These are phyloP conservation scores for Sebastes aleutianus DNA, from an alignment of 2,797 vertebrate genomes.

Conservation along the genomic window DNA sequence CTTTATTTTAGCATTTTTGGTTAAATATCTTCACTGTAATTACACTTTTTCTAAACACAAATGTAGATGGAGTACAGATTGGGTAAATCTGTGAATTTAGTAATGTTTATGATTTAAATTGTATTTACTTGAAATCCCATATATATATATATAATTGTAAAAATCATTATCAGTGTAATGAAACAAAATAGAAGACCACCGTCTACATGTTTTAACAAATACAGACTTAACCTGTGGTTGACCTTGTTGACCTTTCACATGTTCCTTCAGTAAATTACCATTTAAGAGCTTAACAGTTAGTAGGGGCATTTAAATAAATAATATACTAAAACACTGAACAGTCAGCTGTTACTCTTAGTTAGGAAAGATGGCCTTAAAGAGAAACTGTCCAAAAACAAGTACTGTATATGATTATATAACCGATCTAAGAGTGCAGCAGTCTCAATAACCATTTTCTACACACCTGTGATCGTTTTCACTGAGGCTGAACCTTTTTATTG, in stretches of 20 bases:
- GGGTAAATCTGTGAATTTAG: not conserved
- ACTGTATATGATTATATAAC: not conserved
- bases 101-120: too few relatives aligned
- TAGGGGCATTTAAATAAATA: not conserved
- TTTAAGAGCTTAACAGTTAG: not conserved
- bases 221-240: not conserved
- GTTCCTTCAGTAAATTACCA: not conserved
- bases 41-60: not conserved
- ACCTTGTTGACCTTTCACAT: not conserved
- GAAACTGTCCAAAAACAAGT: not conserved
- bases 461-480: not conserved
- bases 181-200: too few relatives aligned
- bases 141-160: not conserved
- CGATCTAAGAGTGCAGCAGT: not conserved
- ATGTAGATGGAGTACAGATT: not conserved
- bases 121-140: not conserved
- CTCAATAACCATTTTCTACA: not conserved
- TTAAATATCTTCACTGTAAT: not conserved
- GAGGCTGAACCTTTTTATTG: not conserved
- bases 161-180: not conserved
- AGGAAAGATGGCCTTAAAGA: not conserved
- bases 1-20: not conserved
- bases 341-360: not conserved
- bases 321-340: slow-evolving; percentile 1
- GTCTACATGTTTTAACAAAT: not conserved